Percentiles rank a stretch among this genome's conserved stretches.
These are phyloP conservation scores for Leptopterna dolabrata DNA, from an alignment of 2,888 invertebrate genomes.

Conservation along the genomic window DNA sequence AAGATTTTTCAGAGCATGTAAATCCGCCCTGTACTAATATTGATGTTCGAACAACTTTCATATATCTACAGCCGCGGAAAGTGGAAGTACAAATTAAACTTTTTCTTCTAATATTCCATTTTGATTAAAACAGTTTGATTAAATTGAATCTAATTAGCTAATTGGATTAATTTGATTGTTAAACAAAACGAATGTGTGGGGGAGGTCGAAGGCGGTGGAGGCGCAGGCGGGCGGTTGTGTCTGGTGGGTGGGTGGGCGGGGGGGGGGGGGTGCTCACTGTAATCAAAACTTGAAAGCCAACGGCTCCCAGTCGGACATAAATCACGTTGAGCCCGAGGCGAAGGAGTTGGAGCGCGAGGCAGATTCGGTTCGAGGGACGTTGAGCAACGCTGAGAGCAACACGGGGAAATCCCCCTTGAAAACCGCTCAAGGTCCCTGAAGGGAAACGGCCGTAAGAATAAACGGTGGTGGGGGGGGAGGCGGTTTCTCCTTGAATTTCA, in stretches of 20 bases:
- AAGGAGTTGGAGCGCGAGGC: slow-evolving; percentile 6
- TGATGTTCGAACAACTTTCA: no score
- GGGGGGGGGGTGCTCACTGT: not conserved
- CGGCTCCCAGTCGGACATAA: slow-evolving; percentile 27
- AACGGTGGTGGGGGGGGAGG: not conserved
- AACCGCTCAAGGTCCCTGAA: not conserved
- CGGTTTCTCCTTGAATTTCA: not conserved
- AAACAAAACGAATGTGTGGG: not conserved
- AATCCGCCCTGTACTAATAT: no score
- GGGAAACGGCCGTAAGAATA: not conserved
- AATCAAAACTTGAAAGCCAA: slow-evolving; percentile 41
- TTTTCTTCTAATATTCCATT: no score
- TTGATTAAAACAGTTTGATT: no score
- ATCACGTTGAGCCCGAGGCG: slow-evolving; percentile 26
- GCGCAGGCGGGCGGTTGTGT: not conserved
- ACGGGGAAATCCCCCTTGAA: not conserved
- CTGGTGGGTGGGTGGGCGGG: not conserved
- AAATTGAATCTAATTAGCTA: no score
- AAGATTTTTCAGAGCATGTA: no score
- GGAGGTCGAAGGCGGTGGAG: not conserved
- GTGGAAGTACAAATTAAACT: no score
- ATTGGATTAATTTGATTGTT: no score
- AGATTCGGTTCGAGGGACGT: not conserved
- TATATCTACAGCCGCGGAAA: no score
- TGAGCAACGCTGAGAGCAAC: not conserved